Percentiles rank a stretch among this genome's conserved stretches.
phyloP scores from a whole-genome alignment of 2,797 vertebrate genomes.

The Botia almorhae region DNA sequence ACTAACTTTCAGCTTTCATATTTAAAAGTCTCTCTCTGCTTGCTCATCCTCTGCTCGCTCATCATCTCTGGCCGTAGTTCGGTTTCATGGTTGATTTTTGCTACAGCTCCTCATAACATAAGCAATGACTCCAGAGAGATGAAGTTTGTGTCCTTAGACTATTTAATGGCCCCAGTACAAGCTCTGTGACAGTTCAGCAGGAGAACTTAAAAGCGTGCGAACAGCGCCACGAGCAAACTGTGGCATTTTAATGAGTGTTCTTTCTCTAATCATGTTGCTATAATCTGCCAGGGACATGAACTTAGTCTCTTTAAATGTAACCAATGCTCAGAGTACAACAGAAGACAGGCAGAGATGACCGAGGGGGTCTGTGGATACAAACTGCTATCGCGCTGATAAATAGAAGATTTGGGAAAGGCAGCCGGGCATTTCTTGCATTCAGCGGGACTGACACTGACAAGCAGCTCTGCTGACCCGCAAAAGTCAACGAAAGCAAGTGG shows the following conservation, averaged over 20 bases:
- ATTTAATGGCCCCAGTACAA: not conserved
- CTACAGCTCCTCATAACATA: not conserved
- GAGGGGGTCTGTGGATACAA: slow-evolving; percentile 9
- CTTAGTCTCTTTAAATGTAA: slow-evolving; percentile 40
- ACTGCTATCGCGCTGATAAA: not conserved
- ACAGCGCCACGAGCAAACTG: slow-evolving; percentile 44
- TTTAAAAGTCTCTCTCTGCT: too few species aligned
- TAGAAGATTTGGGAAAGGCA: not conserved
- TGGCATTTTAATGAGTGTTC: slow-evolving; percentile 53
- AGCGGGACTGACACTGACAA: not conserved
- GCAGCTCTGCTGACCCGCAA: slow-evolving; percentile 36
- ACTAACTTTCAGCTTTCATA: not conserved
- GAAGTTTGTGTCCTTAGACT: slow-evolving; percentile 2
- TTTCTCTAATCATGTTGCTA: slow-evolving; percentile 46
- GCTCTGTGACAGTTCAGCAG: slow-evolving; percentile 1
- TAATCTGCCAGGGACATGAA: slow-evolving; percentile 45
- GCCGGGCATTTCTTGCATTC: slow-evolving; percentile 21
- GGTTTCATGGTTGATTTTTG: slow-evolving; percentile 1
- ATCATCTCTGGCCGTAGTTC: not conserved
- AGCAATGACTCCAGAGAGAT: slow-evolving; percentile 5
- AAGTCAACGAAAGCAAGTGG: slow-evolving; percentile 41
- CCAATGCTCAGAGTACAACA: slow-evolving; percentile 35
- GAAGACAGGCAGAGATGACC: slow-evolving; percentile 26
- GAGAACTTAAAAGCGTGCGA: slow-evolving; percentile 42
- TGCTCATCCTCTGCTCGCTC: not conserved